Evolutionary conservation across 1,140 invertebrate genomes (phyloP).

Genomic region (Ptiloglossa arizonensis): DNA sequence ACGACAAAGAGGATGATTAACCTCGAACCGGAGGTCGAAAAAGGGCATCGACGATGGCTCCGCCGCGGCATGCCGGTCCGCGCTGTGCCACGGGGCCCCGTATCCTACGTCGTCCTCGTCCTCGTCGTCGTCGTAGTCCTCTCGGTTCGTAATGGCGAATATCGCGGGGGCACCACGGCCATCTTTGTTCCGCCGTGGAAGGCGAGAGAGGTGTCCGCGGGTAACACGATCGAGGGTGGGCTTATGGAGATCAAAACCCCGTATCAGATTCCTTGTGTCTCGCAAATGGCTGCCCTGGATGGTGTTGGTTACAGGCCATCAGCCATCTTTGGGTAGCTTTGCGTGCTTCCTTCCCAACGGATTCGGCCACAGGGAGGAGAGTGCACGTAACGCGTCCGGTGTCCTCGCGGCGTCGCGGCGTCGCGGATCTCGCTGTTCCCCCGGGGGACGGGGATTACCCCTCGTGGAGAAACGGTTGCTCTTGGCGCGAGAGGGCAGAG

Average conservation of each 20-base stretch:
- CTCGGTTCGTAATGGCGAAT: constrained; percentile 62
- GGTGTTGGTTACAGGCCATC: constrained; percentile 78
- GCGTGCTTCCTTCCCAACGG: constrained; percentile 68
- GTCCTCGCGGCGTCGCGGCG: not conserved
- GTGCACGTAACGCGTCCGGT: not conserved
- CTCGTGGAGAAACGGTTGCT: not conserved
- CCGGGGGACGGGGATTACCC: not conserved
- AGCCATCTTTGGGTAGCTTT: constrained; percentile 76
- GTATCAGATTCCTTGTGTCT: constrained; percentile 77
- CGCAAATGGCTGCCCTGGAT: constrained; percentile 75
- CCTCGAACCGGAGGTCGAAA: constrained; percentile 60
- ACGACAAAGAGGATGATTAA: constrained; percentile 71
- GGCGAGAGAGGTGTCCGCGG: constrained; percentile 64
- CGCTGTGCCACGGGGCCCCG: too few species aligned
- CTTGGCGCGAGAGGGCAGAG: too few species aligned
- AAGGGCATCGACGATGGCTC: constrained; percentile 54
- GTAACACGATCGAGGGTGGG: constrained; percentile 81
- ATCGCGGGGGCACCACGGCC: constrained; percentile 64
- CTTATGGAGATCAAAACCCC: constrained; percentile 79
- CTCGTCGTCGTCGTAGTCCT: constrained; percentile 51
- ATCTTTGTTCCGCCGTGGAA: constrained; percentile 70
- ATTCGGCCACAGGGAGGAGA: constrained; percentile 14
- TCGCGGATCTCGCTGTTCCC: too few species aligned
- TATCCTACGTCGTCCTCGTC: too few species aligned
- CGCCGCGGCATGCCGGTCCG: too few species aligned